Evolutionary conservation across 2,113 vertebrate genomes (phyloP), one percentile per base, ranked within the genome.

Genomic region (Actenoides hombroni): DNA sequence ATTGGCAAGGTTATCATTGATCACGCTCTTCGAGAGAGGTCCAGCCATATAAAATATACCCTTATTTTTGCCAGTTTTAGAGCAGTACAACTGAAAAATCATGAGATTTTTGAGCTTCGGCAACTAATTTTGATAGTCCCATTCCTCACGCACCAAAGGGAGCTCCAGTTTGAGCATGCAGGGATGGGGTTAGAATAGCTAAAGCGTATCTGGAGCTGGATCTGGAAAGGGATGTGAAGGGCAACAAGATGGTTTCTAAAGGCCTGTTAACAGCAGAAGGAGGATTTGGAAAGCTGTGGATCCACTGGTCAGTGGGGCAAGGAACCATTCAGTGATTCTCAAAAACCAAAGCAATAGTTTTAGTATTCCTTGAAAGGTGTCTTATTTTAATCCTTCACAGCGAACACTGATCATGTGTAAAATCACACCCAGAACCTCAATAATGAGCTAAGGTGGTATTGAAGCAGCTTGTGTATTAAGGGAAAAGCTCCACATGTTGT

Each of bases 21-120:
- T 46, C 13, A 77, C 20, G 17, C 9, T 26, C 7, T 78, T 49
- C 0, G 0, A 40, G 26, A 54, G 23, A 37, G 3, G 4, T 40
- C 29, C 67, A 71, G 3, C 2, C 21, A 26, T 29, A 29, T 2
- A 37, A 78, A 24, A 13, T 5, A 19, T 1, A 39, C 5, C 0
- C 2, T 89, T 86, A 24, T 60, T 65, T 74, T 53, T 84, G 24
- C 11, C 4, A 7, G 20, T 2, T 46, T 9, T 40, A 17, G 23
- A 35, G 3, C 37, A 37, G 3, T 48, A 20, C 15, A 88, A 3
- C 9, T 21, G 20, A 68, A 63, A 67, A 19, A 6, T 56, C 11
- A 3, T 14, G 40, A 42, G 20, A 5, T 77, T 92, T 73, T 76
- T 46, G 59, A 16, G 13, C 23, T 75, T 57, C 28, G 24, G 6